Conservation (phyloP, 2,888 invertebrate genomes). For the Nephrotoma guestfalica region DNA sequence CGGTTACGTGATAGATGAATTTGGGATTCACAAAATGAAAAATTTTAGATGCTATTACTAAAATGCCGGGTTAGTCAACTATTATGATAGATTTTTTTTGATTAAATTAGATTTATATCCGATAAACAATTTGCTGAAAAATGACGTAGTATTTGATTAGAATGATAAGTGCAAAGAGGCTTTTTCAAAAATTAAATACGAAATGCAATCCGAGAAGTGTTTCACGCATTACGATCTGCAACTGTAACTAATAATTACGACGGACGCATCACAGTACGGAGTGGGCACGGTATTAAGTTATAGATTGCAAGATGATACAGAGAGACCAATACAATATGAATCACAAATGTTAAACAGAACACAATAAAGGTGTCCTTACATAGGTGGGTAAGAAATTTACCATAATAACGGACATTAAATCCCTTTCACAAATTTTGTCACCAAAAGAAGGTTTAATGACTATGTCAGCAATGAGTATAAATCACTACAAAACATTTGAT, state of each 20-base stretch:
- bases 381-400: too few relatives aligned
- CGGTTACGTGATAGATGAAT: slow-evolving; percentile 19
- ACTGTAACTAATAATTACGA: slow-evolving; percentile 16
- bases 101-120: slow-evolving; percentile 19
- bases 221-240: slow-evolving; percentile 18
- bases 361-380: neutral
- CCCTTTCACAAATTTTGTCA: too few relatives aligned
- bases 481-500: too few relatives aligned
- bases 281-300: slow-evolving; percentile 23
- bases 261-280: slow-evolving; percentile 17
- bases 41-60: too few relatives aligned
- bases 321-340: slow-evolving; percentile 21
- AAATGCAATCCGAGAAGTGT: slow-evolving; percentile 15
- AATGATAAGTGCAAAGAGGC: slow-evolving; percentile 14
- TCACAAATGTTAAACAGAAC: too few relatives aligned
- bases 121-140: slow-evolving; percentile 17
- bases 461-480: too few relatives aligned
- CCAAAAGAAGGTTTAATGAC: too few relatives aligned
- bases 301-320: slow-evolving; percentile 19
- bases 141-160: slow-evolving; percentile 17
- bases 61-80: slow-evolving; percentile 16
- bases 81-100: slow-evolving; percentile 22
- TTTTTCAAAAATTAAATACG: slow-evolving; percentile 17
- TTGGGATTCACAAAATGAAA: neutral
- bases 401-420: too few relatives aligned